A percentile compares a stretch with the other conserved stretches of the same genome.
Evolutionary conservation across 2,113 vertebrate genomes (phyloP).

Genomic region (Paramisgurnus dabryanus): DNA sequence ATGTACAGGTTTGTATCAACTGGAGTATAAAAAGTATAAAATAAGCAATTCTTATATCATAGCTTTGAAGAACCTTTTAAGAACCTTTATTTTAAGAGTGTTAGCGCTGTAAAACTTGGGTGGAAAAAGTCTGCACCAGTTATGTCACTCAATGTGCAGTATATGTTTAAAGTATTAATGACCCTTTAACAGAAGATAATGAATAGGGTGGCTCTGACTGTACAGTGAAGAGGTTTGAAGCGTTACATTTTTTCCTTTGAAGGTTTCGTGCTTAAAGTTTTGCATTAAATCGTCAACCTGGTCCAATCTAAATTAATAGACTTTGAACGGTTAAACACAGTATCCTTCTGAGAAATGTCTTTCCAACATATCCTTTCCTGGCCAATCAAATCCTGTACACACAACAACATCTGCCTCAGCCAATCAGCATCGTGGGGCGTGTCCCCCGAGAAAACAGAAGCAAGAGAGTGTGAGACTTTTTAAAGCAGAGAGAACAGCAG

Average conservation of each 20-base stretch:
- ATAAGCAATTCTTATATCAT: too few relatives aligned
- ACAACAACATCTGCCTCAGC: slow-evolving; percentile 21
- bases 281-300: neutral
- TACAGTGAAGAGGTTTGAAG: neutral
- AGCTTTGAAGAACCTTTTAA: too few relatives aligned
- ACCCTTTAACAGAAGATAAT: neutral
- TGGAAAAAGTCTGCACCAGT: too few relatives aligned
- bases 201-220: neutral
- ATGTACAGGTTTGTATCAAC: too few relatives aligned
- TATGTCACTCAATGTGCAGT: too few relatives aligned
- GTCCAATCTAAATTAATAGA: neutral
- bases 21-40: too few relatives aligned
- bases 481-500: slow-evolving; percentile 19
- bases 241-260: neutral
- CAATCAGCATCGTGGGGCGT: slow-evolving; percentile 18
- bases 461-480: slow-evolving; percentile 11
- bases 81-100: too few relatives aligned
- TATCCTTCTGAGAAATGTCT: slow-evolving; percentile 14
- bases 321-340: neutral
- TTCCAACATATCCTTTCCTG: neutral
- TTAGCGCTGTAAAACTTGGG: too few relatives aligned
- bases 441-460: slow-evolving; percentile 8
- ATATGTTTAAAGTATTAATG: neutral
- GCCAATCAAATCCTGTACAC: slow-evolving; percentile 31
- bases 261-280: neutral